Base-by-base conservation (phyloP, 1,140 invertebrate genomes). In the Plodia interpunctella region DNA sequence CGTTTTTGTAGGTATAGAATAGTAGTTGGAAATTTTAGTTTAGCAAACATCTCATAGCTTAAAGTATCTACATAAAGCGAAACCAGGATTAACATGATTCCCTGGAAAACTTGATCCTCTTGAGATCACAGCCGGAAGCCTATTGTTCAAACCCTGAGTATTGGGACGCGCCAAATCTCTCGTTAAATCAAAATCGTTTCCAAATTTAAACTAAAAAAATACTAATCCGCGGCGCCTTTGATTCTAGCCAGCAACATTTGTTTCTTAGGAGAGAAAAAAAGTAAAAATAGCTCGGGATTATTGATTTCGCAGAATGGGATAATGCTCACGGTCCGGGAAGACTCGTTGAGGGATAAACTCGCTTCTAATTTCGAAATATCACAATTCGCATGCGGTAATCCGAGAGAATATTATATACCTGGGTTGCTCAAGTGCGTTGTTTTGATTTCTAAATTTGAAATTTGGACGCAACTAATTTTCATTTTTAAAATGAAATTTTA, bases 181-280 rank as follows among this genome's bases (percentile, higher is more conserved):
- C 68, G 71, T 79, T 68, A 81, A 80, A 83, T 83, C 82, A 72
- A 78, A 76, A 84, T 74, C 73, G 77, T 80, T 86, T 84, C 76
- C 67, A 76, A 83, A 84, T 84, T 78, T 80, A 76, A 67, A 72
- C 72, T 72, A 77, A 87, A 85, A 86, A 71, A 60, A 69, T 70
- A 59, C 72, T 81, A 83, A 85, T 80, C 83, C 78, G 85, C 83
- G 85, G 85, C 74, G 15, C 65, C 82, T 88, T 88, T 88, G 83
- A 87, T 74, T 79, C 57, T 63, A 55, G 56, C 72, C 61, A 70
- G 71, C 70, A 66, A 81, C 80, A 71, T 82, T 85, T 81, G 85
- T 83, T 88, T 83, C 80, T 76, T 55, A 67, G 69, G 73, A 68
- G 2, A 25, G 55, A 10, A 44, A 15, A 5, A 15, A 15, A 4